Conservation (phyloP, 1,140 invertebrate genomes). For the Bombus pyrosoma region DNA sequence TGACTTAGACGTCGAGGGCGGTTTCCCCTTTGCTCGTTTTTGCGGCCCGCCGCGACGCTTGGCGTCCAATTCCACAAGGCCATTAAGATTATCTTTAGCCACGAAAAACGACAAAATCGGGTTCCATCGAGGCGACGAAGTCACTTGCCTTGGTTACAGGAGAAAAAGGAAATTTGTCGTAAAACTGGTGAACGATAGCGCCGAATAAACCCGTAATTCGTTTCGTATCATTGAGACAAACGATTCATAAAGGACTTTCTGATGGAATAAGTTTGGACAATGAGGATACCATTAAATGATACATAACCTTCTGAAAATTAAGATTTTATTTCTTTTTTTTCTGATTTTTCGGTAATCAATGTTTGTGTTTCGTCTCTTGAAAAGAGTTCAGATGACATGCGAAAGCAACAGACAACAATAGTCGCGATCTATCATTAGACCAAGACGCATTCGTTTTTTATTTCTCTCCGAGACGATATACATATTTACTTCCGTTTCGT, state of each 20-base stretch:
- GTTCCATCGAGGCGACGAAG: constrained; percentile 6
- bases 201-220: not conserved
- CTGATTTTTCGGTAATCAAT: constrained; percentile 39
- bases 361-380: constrained; percentile 22
- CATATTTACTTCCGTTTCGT: constrained; percentile 59
- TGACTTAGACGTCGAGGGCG: constrained; percentile 40
- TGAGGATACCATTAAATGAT: not conserved
- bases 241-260: too few relatives aligned
- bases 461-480: constrained; percentile 76
- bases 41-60: constrained; percentile 30
- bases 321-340: constrained; percentile 46
- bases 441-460: constrained; percentile 47
- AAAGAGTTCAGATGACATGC: constrained; percentile 30
- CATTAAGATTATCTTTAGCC: constrained; percentile 67
- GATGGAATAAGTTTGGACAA: not conserved
- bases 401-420: constrained; percentile 54
- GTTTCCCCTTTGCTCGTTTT: constrained; percentile 52
- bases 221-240: not conserved
- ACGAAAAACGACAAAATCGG: constrained; percentile 43
- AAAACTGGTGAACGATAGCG: not conserved
- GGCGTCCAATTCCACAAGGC: constrained; percentile 43
- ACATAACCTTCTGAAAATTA: constrained; percentile 37
- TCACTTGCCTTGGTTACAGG: not conserved
- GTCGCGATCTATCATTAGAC: constrained; percentile 33
- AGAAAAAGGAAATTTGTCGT: not conserved